Conservation (phyloP, 35 echinoderm and acorn worm genomes). For the Apostichopus parvimensis region DNA sequence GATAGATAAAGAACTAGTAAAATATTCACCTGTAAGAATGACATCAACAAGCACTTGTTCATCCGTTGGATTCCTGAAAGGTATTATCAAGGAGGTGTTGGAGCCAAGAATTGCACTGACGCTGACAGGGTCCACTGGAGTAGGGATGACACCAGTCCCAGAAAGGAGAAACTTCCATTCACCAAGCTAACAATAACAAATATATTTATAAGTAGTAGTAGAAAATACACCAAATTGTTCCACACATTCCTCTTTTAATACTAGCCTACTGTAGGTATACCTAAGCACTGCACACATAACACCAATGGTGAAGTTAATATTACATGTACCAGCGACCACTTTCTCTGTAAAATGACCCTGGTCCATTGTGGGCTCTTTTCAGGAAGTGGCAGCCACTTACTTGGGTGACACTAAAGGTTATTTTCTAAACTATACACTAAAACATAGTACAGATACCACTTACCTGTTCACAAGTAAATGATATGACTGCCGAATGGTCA, state of each 20-base stretch:
- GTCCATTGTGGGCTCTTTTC: too few species aligned
- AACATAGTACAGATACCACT: background rate
- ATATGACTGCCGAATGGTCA: constrained; percentile 80
- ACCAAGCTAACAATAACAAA: constrained; percentile 62
- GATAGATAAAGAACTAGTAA: background rate
- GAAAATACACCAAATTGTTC: background rate
- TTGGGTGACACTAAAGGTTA: too few species aligned
- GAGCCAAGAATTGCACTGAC: constrained; percentile 83
- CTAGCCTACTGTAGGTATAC: too few species aligned
- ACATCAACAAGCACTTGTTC: constrained; percentile 89
- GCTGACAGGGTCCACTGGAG: constrained; percentile 90
- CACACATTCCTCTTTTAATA: background rate
- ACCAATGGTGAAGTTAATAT: too few species aligned
- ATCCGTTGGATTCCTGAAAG: constrained; percentile 85
- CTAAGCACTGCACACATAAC: too few species aligned
- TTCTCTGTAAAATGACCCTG: too few species aligned
- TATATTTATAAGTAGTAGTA: background rate
- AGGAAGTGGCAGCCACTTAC: too few species aligned
- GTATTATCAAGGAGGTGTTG: constrained; percentile 95
- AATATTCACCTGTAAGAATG: constrained; percentile 72
- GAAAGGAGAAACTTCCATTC: constrained; percentile 93
- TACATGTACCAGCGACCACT: too few species aligned
- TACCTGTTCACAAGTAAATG: constrained; percentile 89
- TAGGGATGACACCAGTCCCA: constrained; percentile 74
- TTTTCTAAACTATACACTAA: too few species aligned